Evolutionary conservation across 2,797 vertebrate species (phyloP), one percentile per base, ranked within the genome.

Genomic region (Philypnodon macrostomus): DNA sequence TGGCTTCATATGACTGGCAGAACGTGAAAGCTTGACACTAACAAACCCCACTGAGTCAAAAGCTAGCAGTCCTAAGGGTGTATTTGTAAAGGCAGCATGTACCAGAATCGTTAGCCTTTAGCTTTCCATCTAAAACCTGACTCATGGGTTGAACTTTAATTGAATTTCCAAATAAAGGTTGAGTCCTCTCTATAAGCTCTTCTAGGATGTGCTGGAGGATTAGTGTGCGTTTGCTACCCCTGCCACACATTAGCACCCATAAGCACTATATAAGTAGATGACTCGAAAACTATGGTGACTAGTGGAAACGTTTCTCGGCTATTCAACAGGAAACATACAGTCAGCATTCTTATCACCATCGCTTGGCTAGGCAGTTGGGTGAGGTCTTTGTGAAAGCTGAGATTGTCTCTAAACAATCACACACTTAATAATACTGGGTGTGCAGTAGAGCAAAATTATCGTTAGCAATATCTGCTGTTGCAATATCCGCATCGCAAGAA

Each of bases 1-100:
- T 45, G 63, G 30, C 67, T 64, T 46, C n/a, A n/a, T n/a, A 69
- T 58, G 76, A 71, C 71, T 70, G 72, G 77, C 73, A 77, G 53
- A 66, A 70, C 60, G 64, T 7, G 59, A 63, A 67, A 54, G 63
- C 51, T 69, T 68, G 52, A 68, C 64, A 54, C 46, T 24, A 66
- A 69, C 53, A 70, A 53, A 53, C 37, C 56, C 67, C 16, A 18
- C 50, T 17, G 27, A 15, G 64, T 58, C 24, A 39, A 47, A 61
- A 77, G 72, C 62, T 52, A 67, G 67, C 50, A 32, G 40, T 67
- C 63, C 62, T 36, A 10, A 37, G 42, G 21, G 53, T 40, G 26
- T 15, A 12, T 40, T n/a, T 57, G 66, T 68, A 36, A 67, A 60
- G 55, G 63, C 17, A 12, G 52, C 42, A 37, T 16, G 5, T 14